Base-by-base conservation (phyloP, 1,140 invertebrate species). In the Atta colombica region DNA sequence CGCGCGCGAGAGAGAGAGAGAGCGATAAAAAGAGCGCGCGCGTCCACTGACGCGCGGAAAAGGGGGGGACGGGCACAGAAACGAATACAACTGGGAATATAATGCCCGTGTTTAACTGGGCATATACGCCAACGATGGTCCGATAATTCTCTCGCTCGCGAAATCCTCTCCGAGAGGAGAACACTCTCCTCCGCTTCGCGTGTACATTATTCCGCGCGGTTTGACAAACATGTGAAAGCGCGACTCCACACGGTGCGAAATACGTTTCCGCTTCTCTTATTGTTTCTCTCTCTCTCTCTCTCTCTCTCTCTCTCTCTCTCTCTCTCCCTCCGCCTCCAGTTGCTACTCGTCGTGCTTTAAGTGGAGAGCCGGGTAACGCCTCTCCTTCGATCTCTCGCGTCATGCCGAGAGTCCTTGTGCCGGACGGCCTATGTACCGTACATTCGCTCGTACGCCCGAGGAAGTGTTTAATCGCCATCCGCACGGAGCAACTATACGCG, bases 321-420 rank as follows among this genome's bases (percentile, higher is more conserved):
- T 39, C 53, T 28, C n/a, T 60, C 3, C 5, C 72, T 75, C 35
- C 35, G 14, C 53, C 39, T 25, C 53, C 8, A 53, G 78, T 77
- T 63, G 61, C 81, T 35, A 14, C 53, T 72, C 69, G 78, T 65
- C 60, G 81, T 88, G 81, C 88, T 90, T 85, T 65, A 86, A 86
- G 89, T 89, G 80, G 84, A 82, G 89, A 77, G 87, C 87, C 77
- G 90, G 90, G 90, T 91, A 91, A 91, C 90, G 90, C 90, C 90
- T 91, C 90, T 90, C 89, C 77, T 91, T 91, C 89, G 90, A 91
- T 90, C 86, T 90, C 85, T 91, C 89, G 89, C 87, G 90, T 90
- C 89, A 90, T 91, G 90, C 89, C 87, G 89, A 88, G 84, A 91
- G 90, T 87, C 84, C 84, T 91, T 88, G 89, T 90, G 68, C 68